Conservation (phyloP, 1,140 invertebrate genomes). For the Bombus confusus region DNA sequence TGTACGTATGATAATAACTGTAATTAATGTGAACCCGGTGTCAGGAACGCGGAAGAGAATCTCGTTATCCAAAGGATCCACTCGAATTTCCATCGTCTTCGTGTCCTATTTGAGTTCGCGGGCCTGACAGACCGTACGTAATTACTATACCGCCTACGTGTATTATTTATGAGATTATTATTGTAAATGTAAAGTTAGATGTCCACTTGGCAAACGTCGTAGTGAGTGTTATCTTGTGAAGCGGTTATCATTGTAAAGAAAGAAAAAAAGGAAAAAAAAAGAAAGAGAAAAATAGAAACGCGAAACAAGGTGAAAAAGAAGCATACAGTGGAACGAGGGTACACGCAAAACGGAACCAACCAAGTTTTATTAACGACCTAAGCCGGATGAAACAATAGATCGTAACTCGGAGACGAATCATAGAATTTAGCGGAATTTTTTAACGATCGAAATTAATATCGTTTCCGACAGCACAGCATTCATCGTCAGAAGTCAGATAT, state of each 20-base stretch:
- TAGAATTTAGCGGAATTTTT: conserved; percentile 58
- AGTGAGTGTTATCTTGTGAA: conserved; percentile 42
- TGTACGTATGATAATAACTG: conserved; percentile 62
- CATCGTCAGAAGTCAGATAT: conserved; percentile 17
- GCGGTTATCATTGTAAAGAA: conserved; percentile 9
- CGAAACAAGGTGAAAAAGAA: neutral
- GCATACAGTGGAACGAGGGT: neutral
- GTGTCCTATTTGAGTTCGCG: conserved; percentile 9
- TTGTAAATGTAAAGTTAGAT: conserved; percentile 63
- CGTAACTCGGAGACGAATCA: conserved; percentile 6
- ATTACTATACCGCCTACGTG: conserved; percentile 54
- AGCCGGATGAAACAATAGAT: conserved; percentile 32
- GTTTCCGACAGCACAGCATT: conserved; percentile 27
- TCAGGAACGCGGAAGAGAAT: conserved; percentile 17
- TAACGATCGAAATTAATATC: conserved; percentile 52
- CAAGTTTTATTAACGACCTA: conserved; percentile 43
- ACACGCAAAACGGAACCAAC: conserved; percentile 54
- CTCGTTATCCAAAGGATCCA: neutral
- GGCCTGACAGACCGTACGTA: conserved; percentile 23
- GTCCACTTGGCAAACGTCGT: conserved; percentile 40
- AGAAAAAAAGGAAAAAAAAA: neutral
- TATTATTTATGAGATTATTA: conserved; percentile 69
- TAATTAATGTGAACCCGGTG: conserved; percentile 51
- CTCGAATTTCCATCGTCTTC: neutral
- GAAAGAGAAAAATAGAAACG: neutral